phyloP scores from a whole-genome alignment of 1,140 invertebrate species.

The Drosophila truncata region DNA sequence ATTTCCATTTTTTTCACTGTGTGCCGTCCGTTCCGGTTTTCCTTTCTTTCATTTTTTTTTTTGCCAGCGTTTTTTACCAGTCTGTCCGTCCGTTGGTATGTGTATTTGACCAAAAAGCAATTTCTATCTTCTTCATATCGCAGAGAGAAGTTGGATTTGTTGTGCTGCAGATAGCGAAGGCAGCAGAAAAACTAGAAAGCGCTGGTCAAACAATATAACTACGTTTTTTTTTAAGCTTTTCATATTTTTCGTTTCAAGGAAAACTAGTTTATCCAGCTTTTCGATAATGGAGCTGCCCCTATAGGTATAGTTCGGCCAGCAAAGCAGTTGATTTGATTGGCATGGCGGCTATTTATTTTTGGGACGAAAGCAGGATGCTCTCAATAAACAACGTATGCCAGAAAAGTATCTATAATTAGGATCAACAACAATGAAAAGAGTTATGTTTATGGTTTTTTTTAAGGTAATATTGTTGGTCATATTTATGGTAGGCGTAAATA shows the following conservation, averaged over 20 bases:
- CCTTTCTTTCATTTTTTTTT: neutral
- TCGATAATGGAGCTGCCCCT: constrained; percentile 20
- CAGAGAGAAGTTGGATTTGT: constrained; percentile 67
- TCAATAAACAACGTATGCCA: neutral
- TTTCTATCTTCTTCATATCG: constrained; percentile 71
- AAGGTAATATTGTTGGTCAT: neutral
- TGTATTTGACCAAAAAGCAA: constrained; percentile 75
- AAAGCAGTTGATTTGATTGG: constrained; percentile 41
- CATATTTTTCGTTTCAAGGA: constrained; percentile 45
- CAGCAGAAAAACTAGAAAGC: constrained; percentile 27
- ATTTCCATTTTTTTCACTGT: constrained; percentile 68
- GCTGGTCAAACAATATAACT: constrained; percentile 31
- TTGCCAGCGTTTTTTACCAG: constrained; percentile 26
- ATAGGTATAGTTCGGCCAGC: constrained; percentile 10
- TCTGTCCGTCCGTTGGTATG: constrained; percentile 11
- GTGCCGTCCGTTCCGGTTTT: constrained; percentile 18
- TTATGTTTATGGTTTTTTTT: constrained; percentile 6
- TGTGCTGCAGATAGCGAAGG: constrained; percentile 46
- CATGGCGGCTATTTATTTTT: constrained; percentile 13
- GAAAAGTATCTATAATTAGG: constrained; percentile 16
- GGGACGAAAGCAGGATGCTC: neutral
- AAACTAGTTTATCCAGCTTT: constrained; percentile 33
- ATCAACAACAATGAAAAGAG: constrained; percentile 11
- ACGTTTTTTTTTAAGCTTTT: constrained; percentile 59
- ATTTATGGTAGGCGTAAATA: neutral